Base-by-base conservation (phyloP, 2,797 vertebrate species). In the Phataginus tricuspis region DNA sequence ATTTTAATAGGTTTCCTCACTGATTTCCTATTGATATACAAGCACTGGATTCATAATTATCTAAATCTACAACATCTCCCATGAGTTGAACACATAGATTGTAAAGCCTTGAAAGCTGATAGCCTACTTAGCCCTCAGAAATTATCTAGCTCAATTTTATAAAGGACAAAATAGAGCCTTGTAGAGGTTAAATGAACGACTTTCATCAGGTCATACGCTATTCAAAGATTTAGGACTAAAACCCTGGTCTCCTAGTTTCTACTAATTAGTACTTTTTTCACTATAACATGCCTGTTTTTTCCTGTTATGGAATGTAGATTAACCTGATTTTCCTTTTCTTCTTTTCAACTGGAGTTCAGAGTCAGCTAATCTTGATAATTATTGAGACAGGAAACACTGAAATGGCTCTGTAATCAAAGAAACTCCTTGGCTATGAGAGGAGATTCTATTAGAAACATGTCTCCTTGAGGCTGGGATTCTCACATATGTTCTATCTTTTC, bases 361-460 rank as follows among this genome's bases (percentile, higher is more conserved):
- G 94, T 97, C 96, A 97, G 92, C 96, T 94, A 88, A 97, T 94
- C 69, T 94, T 96, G 86, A 78, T 95, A 96, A 97, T 96, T 97
- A 86, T 69, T 80, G 77, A 55, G 75, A 96, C 95, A 97, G 94
- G 92, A 96, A 97, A 74, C 63, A 94, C 86, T 86, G 42, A 97
- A 97, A 91, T 90, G 91, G 75, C 25, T 94, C 90, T 86, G 68
- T 86, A 96, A 92, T 96, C 89, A 96, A 91, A 96, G 93, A 90
- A 88, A 88, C 77, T 92, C 92, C 86, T 93, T 79, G 91, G 21
- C 74, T 79, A 51, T 61, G 69, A 94, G 53, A 39, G 59, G 25
- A 86, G 53, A 92, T 92, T 91, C 79, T 89, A 91, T 86, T 91
- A 91, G 90, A 92, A 95, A 80, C 66, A 7, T 55, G 63, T 90